These are phyloP conservation scores for Melierax canorus DNA, from an alignment of 2,113 vertebrate species.

Conservation along the genomic window DNA sequence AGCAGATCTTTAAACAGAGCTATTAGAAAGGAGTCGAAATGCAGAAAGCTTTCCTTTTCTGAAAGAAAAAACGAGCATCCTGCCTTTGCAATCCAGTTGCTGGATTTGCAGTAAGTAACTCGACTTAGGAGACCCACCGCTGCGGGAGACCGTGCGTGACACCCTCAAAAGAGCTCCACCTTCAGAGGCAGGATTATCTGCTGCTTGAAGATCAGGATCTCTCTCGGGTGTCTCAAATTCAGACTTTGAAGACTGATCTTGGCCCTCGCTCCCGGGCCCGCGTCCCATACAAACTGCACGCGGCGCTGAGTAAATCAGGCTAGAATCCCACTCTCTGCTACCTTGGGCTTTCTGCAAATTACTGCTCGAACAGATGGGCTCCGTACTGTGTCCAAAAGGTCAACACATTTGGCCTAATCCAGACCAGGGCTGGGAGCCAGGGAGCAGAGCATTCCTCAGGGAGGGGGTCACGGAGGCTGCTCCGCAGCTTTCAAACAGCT, in stretches of 20 bases:
- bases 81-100: background rate
- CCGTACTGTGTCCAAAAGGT: background rate
- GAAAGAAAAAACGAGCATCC: background rate
- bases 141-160: background rate
- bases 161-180: background rate
- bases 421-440: background rate
- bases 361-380: background rate
- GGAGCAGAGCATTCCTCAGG: background rate
- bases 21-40: background rate
- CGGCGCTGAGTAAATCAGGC: background rate
- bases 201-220: background rate
- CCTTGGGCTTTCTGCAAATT: background rate
- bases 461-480: background rate
- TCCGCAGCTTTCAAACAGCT: background rate
- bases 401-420: background rate
- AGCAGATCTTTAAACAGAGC: background rate
- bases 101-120: background rate
- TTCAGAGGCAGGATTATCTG: background rate
- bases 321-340: background rate
- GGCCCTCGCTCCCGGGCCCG: accelerated
- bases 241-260: background rate
- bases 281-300: background rate
- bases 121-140: background rate
- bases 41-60: background rate
- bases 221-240: background rate